phyloP scores from a whole-genome alignment of 2,888 invertebrate genomes.

The Petrolisthes manimaculis region DNA sequence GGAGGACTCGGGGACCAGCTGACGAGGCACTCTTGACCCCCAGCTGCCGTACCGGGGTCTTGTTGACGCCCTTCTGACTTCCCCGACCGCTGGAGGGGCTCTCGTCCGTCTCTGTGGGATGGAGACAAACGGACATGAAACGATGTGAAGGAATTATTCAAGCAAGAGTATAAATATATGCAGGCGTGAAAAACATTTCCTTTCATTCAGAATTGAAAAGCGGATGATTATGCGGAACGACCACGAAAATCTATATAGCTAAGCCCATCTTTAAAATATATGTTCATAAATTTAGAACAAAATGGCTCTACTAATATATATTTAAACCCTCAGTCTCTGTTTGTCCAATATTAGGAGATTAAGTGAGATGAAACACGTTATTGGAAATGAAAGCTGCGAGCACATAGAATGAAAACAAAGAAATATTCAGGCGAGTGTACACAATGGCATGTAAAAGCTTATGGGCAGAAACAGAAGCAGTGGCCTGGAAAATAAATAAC shows the following conservation, averaged over 20 bases:
- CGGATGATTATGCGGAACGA: too few species aligned
- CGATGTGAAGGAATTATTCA: not conserved
- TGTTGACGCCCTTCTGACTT: conserved; percentile 27
- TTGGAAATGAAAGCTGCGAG: not conserved
- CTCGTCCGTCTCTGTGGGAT: conserved; percentile 41
- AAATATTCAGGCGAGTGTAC: not conserved
- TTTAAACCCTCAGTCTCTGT: too few species aligned
- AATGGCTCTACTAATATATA: too few species aligned
- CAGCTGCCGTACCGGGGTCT: conserved; percentile 60
- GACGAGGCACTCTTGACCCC: conserved; percentile 64
- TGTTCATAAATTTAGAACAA: too few species aligned
- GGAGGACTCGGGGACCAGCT: conserved; percentile 45
- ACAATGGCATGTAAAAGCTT: not conserved
- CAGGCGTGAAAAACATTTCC: too few species aligned
- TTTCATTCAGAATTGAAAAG: too few species aligned
- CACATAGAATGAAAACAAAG: not conserved
- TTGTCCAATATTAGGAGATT: too few species aligned
- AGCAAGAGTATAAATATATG: too few species aligned
- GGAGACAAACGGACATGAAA: not conserved
- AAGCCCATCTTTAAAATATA: too few species aligned
- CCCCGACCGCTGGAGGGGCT: conserved; percentile 23
- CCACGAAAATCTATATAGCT: too few species aligned
- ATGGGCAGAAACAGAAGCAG: not conserved
- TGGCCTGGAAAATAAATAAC: not conserved
- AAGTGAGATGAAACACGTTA: too few species aligned